phyloP scores from a whole-genome alignment of 1,140 invertebrate species.

The Penaeus indicus region DNA sequence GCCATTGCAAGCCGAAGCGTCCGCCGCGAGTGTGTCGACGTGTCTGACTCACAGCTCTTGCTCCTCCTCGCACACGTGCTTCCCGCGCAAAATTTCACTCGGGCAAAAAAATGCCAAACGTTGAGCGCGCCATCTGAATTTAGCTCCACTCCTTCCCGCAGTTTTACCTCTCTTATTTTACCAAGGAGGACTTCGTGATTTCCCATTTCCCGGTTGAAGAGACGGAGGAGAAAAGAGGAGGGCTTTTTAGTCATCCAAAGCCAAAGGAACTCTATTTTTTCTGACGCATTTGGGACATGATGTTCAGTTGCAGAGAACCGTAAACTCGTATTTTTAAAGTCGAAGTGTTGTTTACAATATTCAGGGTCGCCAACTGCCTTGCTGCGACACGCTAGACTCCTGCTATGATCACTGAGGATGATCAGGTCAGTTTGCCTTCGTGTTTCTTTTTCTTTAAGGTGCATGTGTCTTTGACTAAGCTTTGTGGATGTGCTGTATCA shows the following conservation, averaged over 20 bases:
- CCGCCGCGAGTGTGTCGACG: neutral
- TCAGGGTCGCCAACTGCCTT: neutral
- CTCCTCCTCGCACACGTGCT: constrained; percentile 43
- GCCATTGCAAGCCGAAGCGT: neutral
- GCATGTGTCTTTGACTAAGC: too few relatives aligned
- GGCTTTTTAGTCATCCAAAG: too few relatives aligned
- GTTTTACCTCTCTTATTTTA: neutral
- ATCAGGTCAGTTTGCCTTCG: constrained; percentile 47
- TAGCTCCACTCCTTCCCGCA: constrained; percentile 11
- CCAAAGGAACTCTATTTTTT: too few relatives aligned
- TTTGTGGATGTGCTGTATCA: too few relatives aligned
- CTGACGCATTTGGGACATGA: too few relatives aligned
- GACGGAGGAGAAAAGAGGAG: too few relatives aligned
- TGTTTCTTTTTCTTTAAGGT: neutral
- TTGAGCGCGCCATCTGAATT: constrained; percentile 17
- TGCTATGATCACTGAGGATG: constrained; percentile 51
- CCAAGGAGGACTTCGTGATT: too few relatives aligned
- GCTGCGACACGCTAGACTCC: neutral
- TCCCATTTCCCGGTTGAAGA: too few relatives aligned
- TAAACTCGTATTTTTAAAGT: too few relatives aligned
- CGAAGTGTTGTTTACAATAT: too few relatives aligned
- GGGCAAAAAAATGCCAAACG: constrained; percentile 36
- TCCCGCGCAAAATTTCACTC: constrained; percentile 55
- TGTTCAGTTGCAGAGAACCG: too few relatives aligned
- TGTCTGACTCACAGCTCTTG: constrained; percentile 10